Base-by-base conservation (phyloP, 2,888 invertebrate species). In the Pollenia labialis region DNA sequence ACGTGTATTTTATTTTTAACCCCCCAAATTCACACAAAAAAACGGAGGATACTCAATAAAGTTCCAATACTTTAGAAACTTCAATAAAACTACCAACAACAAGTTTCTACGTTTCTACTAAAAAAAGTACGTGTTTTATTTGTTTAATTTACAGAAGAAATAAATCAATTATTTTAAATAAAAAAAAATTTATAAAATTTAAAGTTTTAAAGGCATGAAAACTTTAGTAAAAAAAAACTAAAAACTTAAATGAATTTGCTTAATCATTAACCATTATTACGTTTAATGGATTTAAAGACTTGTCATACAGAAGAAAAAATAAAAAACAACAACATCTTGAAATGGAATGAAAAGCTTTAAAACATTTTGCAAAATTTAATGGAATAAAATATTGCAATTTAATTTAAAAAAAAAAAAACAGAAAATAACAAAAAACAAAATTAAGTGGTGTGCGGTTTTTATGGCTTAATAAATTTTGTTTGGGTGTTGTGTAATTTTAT, bases 41-140 rank as follows among this genome's bases (percentile, higher is more conserved):
- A 86, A 74, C 86, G 85, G 85, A 87, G 88, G 87, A 88, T 87
- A 88, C 84, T 81, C 72, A 64, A 85, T 79, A 87, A 83, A 85
- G 8, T 56, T 79, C 54, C 11, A 81, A 68, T 52, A 58, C 64
- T 80, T 60, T 81, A 79, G 80, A 72, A 79, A 79, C 11, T 62
- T 9, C 60, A 62, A 40, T 18, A 9, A 9, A 32, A 56, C 72
- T 14, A 69, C 69, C 81, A 85, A 77, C 87, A 87, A 84, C 81
- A 81, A 84, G 68, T 54, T 68, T 81, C 50, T 62, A 74, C 76
- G 83, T 77, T 84, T 77, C 87, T 84, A 81, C 87, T 84, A 81
- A 81, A 81, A 84, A 81, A 81, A 77, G 87, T 87, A 87, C 18
- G 87, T 87, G 87, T 81, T 69, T 32, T 44, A 64, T 66, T 52